phyloP scores from a whole-genome alignment of 64 coral and sea anemone species.

The Pachyseris speciosa region DNA sequence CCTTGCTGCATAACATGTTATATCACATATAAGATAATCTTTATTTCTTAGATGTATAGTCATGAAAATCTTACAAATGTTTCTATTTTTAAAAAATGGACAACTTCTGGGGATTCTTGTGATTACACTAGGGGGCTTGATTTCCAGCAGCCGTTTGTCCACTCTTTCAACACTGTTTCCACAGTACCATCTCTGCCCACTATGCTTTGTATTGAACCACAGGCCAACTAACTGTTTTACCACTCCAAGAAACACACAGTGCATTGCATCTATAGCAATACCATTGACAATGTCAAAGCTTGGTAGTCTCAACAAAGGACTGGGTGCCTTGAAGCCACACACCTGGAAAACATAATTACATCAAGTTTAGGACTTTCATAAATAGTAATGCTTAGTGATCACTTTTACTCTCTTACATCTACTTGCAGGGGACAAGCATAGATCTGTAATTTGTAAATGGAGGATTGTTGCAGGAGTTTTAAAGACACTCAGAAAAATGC shows the following conservation, averaged over 20 bases:
- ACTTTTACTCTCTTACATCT: too few species aligned
- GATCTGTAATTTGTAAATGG: too few species aligned
- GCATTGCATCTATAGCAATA: conserved; percentile 62
- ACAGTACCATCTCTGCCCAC: conserved; percentile 59
- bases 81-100: too few species aligned
- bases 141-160: conserved; percentile 36
- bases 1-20: too few species aligned
- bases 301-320: conserved; percentile 2
- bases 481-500: too few species aligned
- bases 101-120: conserved; percentile 66
- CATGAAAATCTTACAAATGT: too few species aligned
- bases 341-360: neutral
- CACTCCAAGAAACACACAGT: conserved; percentile 53
- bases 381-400: too few species aligned
- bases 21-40: too few species aligned
- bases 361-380: too few species aligned
- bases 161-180: conserved; percentile 28
- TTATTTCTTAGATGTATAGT: too few species aligned
- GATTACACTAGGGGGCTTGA: conserved; percentile 45
- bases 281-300: conserved; percentile 55
- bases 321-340: neutral
- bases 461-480: too few species aligned
- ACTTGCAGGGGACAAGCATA: too few species aligned
- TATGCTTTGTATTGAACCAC: conserved; percentile 62
- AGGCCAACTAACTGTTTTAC: neutral